Conservation (phyloP, 2,113 vertebrate species). For the Crocuta crocuta region DNA sequence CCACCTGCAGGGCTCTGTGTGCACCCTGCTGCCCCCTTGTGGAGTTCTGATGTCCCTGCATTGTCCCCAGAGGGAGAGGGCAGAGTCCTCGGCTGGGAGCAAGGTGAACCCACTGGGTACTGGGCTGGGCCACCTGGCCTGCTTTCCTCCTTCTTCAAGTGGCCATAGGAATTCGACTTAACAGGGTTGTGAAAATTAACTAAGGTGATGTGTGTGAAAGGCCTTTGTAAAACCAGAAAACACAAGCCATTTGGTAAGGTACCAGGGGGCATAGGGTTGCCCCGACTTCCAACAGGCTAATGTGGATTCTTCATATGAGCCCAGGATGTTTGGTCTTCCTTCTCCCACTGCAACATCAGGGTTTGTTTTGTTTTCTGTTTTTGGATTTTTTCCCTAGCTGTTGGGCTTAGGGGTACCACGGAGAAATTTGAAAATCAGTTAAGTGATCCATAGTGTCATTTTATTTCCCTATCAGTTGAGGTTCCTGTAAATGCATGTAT, state of each 20-base stretch:
- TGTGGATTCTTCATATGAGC: background rate
- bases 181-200: background rate
- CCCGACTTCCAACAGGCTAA: background rate
- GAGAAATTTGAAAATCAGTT: slow-evolving; percentile 34
- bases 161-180: background rate
- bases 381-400: background rate
- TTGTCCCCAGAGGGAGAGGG: background rate
- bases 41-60: background rate
- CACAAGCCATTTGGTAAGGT: background rate
- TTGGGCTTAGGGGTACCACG: background rate
- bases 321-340: background rate
- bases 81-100: background rate
- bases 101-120: background rate
- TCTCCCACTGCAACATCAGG: background rate
- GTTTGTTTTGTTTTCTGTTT: background rate
- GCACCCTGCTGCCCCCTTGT: background rate
- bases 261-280: background rate
- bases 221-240: background rate
- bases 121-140: background rate
- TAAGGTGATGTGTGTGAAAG: background rate
- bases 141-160: background rate
- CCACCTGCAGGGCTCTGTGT: accelerated
- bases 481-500: background rate
- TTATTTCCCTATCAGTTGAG: background rate
- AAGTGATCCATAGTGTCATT: background rate